Conservation (phyloP, 2,797 vertebrate genomes). For the Coendou prehensilis region DNA sequence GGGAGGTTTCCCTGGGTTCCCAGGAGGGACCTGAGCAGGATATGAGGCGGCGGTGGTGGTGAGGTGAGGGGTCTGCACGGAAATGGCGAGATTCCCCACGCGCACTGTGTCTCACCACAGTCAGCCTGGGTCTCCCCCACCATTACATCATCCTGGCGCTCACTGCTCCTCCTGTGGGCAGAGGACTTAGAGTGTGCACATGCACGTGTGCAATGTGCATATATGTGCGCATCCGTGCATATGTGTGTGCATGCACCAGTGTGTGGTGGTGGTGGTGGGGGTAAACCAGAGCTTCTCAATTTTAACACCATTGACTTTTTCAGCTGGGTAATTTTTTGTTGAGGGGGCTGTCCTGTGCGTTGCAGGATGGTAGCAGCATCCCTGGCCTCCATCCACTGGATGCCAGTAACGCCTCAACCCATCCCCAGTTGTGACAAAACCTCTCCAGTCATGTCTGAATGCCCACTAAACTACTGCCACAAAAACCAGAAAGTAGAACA, state of each 20-base stretch:
- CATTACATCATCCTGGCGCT: conserved; percentile 79
- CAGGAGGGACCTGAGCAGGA: conserved; percentile 86
- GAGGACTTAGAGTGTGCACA: background rate
- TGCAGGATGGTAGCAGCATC: too few species aligned
- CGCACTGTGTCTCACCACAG: conserved; percentile 70
- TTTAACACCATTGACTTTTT: background rate
- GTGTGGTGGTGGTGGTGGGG: background rate
- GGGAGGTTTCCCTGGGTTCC: conserved; percentile 87
- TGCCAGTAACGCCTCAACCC: background rate
- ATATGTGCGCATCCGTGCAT: background rate
- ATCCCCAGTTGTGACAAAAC: background rate
- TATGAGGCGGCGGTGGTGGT: conserved; percentile 86
- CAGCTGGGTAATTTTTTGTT: background rate
- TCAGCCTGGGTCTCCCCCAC: conserved; percentile 71
- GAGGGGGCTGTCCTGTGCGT: background rate
- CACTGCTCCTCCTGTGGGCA: background rate
- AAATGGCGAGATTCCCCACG: conserved; percentile 82
- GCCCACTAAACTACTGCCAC: background rate
- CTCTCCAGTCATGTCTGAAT: background rate
- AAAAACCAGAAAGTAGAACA: background rate
- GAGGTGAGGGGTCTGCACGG: conserved; percentile 85
- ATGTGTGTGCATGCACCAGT: rapidly evolving
- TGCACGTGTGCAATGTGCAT: too few species aligned
- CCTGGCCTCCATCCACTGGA: background rate
- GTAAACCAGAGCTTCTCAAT: background rate